Base-by-base conservation (phyloP, 2,888 invertebrate species). In the Stenurella melanura region DNA sequence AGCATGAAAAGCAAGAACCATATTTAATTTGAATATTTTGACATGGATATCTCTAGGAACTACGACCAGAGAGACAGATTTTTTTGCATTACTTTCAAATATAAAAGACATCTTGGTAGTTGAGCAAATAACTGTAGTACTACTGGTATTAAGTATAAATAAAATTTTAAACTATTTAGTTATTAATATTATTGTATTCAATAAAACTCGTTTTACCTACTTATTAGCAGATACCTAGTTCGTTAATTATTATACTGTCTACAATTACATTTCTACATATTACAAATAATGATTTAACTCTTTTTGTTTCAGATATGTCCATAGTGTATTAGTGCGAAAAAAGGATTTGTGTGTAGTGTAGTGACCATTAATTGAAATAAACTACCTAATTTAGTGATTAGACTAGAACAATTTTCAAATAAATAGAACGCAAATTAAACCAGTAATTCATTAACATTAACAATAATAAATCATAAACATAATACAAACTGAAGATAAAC, bases 291-390 rank as follows among this genome's bases (percentile, higher is more conserved):
- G 1, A 19, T 30, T 42, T 54, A 54, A 5, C 1, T 54, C 26
- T 63, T 30, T 72, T 21, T 54, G 30, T 72, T 72, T 17, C 72
- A 72, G 72, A 19, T 50, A 3, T 11, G 1, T 50, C 15, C 17
- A 26, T 17, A 15, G 26, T 21, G 38, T 26, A 64, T 19, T 30
- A 54, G 72, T 72, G 72, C 21, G 19, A 21, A 61, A 12, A 26
- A 0, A 71, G 10, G 54, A 50, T 42, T 67, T 61, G 70, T 60
- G 42, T 63, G 12, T 63, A 72, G 72, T 72, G 72, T 18, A 54
- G 72, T 72, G 72, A 72, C 54, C 12, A n/a, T 50, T 21, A 19
- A 42, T 21, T 63, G n/a, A 42, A 57, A 42, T 15, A 42, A 50
- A 50, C 4, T n/a, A 50, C 50, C n/a, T n/a, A 50, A 50, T 50